These are phyloP conservation scores for Wasmannia auropunctata DNA, from an alignment of 1,140 invertebrate species.

Conservation along the genomic window DNA sequence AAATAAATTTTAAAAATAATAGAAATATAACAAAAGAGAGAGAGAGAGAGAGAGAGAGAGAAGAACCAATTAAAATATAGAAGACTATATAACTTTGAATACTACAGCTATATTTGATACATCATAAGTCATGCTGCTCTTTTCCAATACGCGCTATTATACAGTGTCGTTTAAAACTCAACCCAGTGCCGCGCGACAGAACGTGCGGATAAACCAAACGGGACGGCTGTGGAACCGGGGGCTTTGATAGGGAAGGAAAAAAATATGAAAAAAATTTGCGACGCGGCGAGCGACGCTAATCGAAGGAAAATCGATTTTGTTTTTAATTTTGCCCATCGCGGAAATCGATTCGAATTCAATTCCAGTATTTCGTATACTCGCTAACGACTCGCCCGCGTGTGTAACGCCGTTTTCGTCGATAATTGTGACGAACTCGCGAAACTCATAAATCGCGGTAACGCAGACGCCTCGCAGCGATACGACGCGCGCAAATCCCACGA, in stretches of 20 bases:
- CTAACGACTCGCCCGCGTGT: constrained; percentile 57
- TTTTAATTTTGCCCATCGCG: constrained; percentile 60
- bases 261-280: not conserved
- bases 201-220: not conserved
- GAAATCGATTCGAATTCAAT: constrained; percentile 71
- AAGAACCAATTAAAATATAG: too few species aligned
- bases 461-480: not conserved
- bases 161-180: constrained; percentile 3
- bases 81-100: not conserved
- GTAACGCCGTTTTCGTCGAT: constrained; percentile 60
- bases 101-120: not conserved
- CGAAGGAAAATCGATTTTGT: constrained; percentile 68
- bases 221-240: not conserved
- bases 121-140: not conserved
- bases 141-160: not conserved
- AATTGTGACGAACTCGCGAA: constrained; percentile 64
- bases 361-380: constrained; percentile 37
- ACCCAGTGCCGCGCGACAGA: not conserved
- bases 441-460: constrained; percentile 23
- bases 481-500: not conserved
- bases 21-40: not conserved
- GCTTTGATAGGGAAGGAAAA: not conserved
- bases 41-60: not conserved
- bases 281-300: constrained; percentile 56
- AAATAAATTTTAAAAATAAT: not conserved